Conservation (phyloP, 2,888 invertebrate species). For the Drymonia ruficornis region DNA sequence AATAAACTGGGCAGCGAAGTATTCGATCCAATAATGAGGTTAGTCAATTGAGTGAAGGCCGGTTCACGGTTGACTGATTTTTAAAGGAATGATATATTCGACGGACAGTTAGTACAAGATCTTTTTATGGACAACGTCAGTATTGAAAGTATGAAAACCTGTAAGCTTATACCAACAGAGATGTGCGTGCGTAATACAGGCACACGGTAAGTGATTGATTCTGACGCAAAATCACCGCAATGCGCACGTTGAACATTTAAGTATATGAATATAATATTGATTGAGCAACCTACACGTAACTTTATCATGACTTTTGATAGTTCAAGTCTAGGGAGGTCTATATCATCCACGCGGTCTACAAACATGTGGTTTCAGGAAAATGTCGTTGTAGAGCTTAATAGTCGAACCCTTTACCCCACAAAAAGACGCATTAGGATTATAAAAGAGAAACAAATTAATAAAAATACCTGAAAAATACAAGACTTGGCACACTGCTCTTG, state of each 20-base stretch:
- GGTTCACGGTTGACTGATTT: no score
- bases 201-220: neutral
- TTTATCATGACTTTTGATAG: no score
- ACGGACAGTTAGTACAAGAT: no score
- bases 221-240: neutral
- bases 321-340: no score
- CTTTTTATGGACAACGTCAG: no score
- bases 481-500: slow-evolving; percentile 8
- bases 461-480: neutral
- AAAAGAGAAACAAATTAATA: neutral
- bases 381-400: no score
- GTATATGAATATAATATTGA: neutral
- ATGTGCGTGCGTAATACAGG: neutral
- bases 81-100: no score
- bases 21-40: neutral
- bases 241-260: neutral
- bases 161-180: neutral
- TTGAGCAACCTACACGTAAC: no score
- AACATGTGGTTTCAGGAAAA: neutral
- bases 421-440: no score
- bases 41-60: neutral
- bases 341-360: neutral
- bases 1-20: neutral
- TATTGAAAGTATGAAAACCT: neutral
- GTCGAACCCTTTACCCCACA: no score